Conservation (phyloP, 2,113 vertebrate genomes). For the Dissostichus mawsoni region DNA sequence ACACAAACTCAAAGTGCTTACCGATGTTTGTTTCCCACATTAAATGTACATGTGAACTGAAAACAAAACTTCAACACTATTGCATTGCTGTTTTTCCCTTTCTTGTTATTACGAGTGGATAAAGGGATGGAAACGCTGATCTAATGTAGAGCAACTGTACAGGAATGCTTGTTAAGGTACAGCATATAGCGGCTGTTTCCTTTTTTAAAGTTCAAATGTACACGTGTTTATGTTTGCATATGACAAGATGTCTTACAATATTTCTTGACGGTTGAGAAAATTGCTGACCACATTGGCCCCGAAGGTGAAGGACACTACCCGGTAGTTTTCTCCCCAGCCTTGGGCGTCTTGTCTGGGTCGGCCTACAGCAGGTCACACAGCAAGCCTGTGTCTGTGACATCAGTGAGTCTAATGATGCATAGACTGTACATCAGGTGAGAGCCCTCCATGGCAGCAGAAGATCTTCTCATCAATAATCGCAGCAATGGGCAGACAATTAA, state of each 20-base stretch:
- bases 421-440: no score
- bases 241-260: slow-evolving; percentile 6
- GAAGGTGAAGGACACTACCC: slow-evolving; percentile 84
- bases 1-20: neutral
- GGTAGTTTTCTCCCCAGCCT: slow-evolving; percentile 96
- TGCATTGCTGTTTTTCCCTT: no score
- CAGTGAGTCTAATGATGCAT: no score
- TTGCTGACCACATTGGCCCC: slow-evolving; percentile 92
- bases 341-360: slow-evolving; percentile 95
- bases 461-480: slow-evolving; percentile 89
- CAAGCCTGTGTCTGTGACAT: no score
- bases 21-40: slow-evolving; percentile 14
- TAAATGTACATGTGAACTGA: slow-evolving; percentile 28
- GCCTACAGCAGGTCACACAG: slow-evolving; percentile 82
- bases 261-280: slow-evolving; percentile 92
- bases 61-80: neutral
- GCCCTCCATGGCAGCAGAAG: no score
- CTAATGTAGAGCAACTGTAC: neutral
- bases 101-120: no score
- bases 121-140: neutral
- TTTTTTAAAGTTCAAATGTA: neutral
- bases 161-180: slow-evolving; percentile 22
- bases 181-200: slow-evolving; percentile 1
- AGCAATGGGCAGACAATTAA: slow-evolving; percentile 88
- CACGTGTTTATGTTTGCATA: slow-evolving; percentile 29